Evolutionary conservation across 2,888 invertebrate species (phyloP), one percentile per base, ranked within the genome.

Genomic region (Bellardia bayeri): DNA sequence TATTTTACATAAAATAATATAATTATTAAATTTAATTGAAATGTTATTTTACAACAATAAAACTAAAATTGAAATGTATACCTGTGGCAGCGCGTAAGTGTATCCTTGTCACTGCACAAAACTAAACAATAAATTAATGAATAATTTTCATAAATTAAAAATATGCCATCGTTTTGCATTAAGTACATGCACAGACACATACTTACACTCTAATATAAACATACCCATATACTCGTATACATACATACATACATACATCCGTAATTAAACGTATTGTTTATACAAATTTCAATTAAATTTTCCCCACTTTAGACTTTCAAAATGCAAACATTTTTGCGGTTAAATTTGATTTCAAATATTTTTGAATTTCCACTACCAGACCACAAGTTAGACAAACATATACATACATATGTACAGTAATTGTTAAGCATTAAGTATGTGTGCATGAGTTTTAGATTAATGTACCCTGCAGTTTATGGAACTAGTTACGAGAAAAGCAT

Each of bases 241-340:
- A 33, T 14, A 49, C 33, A 40, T 42, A 58, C 14, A 30, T 4
- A 56, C 45, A 71, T 45, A 66, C 74, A 82, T 37, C 51, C 74
- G 37, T 75, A 82, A 75, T 82, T 82, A 71, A 71, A 64, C 49
- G 64, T 64, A 64, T 83, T 83, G 51, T 78, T 71, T 75, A 71
- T 51, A 68, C 51, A 83, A 71, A 78, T 45, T 78, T 83, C 54
- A 78, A 83, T 78, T 72, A 56, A 71, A 83, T 78, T 64, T n/a
- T n/a, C 16, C 30, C 58, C 75, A 68, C 58, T 58, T 66, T 75
- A 75, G 40, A 54, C 37, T 69, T 83, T 69, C 61, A 37, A 63
- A 76, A 63, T 54, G 69, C 71, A 71, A 71, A 76, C 61, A 83
- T 45, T 58, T 64, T 78, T 13, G 83, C 71, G 83, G 71, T 78